Percentiles rank a stretch among this genome's conserved stretches.
Evolutionary conservation across 2,888 invertebrate genomes (phyloP).

Genomic region (Xiphydria camelus): DNA sequence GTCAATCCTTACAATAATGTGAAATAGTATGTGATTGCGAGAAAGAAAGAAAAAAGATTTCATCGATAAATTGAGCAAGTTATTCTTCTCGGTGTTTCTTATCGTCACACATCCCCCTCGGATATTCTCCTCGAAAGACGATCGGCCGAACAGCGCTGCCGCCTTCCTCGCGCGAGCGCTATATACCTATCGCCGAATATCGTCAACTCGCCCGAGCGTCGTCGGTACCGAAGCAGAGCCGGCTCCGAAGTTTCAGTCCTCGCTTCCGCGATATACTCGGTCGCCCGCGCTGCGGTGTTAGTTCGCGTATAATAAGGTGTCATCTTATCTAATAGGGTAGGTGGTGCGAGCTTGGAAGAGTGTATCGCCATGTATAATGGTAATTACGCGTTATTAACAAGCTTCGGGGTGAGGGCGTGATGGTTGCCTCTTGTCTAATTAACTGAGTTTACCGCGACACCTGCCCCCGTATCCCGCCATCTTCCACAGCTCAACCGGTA

Average conservation of each 20-base stretch:
- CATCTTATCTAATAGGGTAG: constrained; percentile 58
- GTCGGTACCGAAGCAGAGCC: neutral
- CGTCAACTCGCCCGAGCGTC: too few species aligned
- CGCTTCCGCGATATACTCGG: neutral
- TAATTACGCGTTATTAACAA: constrained; percentile 60
- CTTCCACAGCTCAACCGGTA: constrained; percentile 53
- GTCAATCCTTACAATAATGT: too few species aligned
- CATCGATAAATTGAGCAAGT: too few species aligned
- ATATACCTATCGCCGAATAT: too few species aligned
- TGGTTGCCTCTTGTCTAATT: constrained; percentile 59
- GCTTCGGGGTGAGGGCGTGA: constrained; percentile 49
- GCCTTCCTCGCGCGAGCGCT: too few species aligned
- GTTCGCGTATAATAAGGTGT: constrained; percentile 56
- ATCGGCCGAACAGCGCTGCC: too few species aligned
- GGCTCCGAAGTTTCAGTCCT: constrained; percentile 2
- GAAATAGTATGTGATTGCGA: too few species aligned
- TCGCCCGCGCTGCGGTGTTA: constrained; percentile 20
- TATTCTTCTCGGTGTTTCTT: too few species aligned
- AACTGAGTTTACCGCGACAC: constrained; percentile 59
- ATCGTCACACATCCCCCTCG: too few species aligned
- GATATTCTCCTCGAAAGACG: too few species aligned
- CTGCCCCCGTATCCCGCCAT: constrained; percentile 54
- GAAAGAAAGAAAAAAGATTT: too few species aligned
- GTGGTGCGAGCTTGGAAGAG: constrained; percentile 48
- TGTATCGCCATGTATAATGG: constrained; percentile 59